phyloP scores from a whole-genome alignment of 2,888 invertebrate species.

The Adelognathus sp. region DNA sequence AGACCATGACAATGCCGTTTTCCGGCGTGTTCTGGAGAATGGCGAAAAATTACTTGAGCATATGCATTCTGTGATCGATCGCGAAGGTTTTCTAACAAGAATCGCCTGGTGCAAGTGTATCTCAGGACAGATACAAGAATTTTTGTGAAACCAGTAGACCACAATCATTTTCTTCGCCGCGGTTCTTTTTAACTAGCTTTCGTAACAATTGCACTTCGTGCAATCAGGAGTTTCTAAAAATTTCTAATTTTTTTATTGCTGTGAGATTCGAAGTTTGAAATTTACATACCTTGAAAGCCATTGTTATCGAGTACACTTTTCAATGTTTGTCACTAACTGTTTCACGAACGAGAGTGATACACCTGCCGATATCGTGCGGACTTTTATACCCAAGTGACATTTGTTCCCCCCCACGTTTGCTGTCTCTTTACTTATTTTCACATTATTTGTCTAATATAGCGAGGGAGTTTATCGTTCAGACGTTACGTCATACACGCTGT shows the following conservation, averaged over 20 bases:
- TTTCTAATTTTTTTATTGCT: not conserved
- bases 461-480: not conserved
- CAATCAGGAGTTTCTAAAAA: no score
- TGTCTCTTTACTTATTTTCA: not conserved
- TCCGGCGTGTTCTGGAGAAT: no score
- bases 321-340: constrained; percentile 51
- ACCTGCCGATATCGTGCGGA: constrained; percentile 54
- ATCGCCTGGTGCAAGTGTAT: no score
- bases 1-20: no score
- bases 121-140: no score
- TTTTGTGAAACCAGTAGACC: no score
- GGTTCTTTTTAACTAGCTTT: no score
- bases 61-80: no score
- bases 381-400: constrained; percentile 70
- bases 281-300: constrained; percentile 73
- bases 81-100: no score
- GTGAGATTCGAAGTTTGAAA: not conserved
- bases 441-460: not conserved
- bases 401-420: not conserved
- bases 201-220: no score
- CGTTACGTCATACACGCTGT: not conserved
- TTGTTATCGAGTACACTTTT: constrained; percentile 35
- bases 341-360: constrained; percentile 70
- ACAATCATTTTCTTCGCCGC: no score
- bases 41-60: no score